Evolutionary conservation across 2,113 vertebrate species (phyloP), one percentile per base, ranked within the genome.

Genomic region (Illadopsis cleaveri): DNA sequence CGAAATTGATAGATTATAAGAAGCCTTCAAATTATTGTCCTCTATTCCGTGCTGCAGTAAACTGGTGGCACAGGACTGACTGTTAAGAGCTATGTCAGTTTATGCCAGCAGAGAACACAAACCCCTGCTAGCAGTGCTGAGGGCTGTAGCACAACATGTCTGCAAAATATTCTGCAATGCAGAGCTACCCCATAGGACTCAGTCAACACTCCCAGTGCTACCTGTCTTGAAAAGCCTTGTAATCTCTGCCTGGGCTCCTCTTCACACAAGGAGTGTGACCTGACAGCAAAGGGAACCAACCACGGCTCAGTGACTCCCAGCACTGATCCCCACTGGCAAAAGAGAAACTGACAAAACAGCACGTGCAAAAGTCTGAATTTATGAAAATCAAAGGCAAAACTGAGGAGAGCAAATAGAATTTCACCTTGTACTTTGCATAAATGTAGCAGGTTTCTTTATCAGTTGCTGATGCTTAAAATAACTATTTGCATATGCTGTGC

Each of bases 231-330:
- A 60, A 82, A 86, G 40, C 54, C n/a, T 47, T 45, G 9, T 3
- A 19, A 10, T 8, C 58, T 72, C 66, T 79, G 54, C 6, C 37
- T 53, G 57, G 30, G 53, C 21, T 88, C 61, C 44, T 75, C 62
- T 47, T 50, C 24, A 40, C 53, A 75, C 20, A n/a, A 21, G 25
- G 38, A 64, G 33, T 2, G 33, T 15, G 45, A 54, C 14, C 38
- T 72, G 93, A 60, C 65, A 72, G 73, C 61, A 90, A 51, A 76
- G 45, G 44, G n/a, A 92, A 80, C 53, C 62, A 71, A 47, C 40
- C 17, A 65, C 1, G 2, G 47, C 31, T 57, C 80, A 64, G 44
- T 0, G 6, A 53, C 31, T 75, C 31, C 50, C 19, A 3, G 47
- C 25, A 88, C 8, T 11, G 48, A 89, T 44, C 10, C 40, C 15